Evolutionary conservation across 2,888 invertebrate species (phyloP), one percentile per base, ranked within the genome.

Genomic region (Lasiommata megera): DNA sequence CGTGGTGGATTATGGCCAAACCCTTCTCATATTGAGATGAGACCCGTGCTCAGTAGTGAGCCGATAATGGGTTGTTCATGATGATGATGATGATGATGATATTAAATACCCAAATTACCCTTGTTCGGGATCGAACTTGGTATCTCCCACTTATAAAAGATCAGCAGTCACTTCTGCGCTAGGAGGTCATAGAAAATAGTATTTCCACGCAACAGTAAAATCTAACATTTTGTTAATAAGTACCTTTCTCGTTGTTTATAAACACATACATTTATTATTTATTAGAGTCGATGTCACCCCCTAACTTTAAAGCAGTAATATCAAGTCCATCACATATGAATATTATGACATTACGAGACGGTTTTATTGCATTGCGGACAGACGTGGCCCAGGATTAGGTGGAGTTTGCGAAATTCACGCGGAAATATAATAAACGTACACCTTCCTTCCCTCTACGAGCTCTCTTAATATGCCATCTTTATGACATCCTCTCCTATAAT

Each of bases 301-400:
- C 67, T 67, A 76, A 80, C 72, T 81, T 80, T 73, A 78, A 72
- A 72, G 69, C 72, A 72, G 74, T 74, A 70, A 77, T 78, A 78
- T 77, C 66, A 70, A 76, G 77, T 81, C 77, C 80, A 82, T 84
- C 82, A 79, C 80, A 82, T 80, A 84, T 88, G 85, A 84, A 84
- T 82, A 84, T 84, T 82, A 87, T 82, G 80, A 77, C 76, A 84
- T 80, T 84, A 84, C 78, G 75, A 73, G 76, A 77, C 76, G 70
- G 73, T 82, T 88, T 87, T 88, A 88, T 87, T 88, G 82, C 87
- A 54, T 61, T 73, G 68, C 80, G 78, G 82, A 81, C 84, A 76
- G 82, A 85, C 82, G 81, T 77, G 78, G 79, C 79, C 77, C 77
- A 77, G 82, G 77, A 82, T 81, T 79, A 77, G 74, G 52, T 52